Percentiles rank a stretch among this genome's conserved stretches.
Evolutionary conservation across 1,140 invertebrate species (phyloP).

Genomic region (Drusus annulatus): DNA sequence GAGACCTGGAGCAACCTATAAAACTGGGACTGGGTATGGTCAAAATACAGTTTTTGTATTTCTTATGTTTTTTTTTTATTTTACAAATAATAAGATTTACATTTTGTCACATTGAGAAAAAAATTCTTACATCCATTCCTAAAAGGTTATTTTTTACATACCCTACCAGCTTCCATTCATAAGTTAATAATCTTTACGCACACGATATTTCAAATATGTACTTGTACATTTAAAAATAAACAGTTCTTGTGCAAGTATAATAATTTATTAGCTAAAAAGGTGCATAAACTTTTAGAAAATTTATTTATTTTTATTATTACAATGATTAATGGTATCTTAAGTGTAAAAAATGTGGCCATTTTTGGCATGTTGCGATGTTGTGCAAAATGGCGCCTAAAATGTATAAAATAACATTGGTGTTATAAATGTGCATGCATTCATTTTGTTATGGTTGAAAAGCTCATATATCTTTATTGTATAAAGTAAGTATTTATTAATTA

Average conservation of each 20-base stretch:
- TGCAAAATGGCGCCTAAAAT: too few relatives aligned
- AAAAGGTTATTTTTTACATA: conserved; percentile 24
- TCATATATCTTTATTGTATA: too few relatives aligned
- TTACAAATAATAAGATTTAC: conserved; percentile 52
- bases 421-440: too few relatives aligned
- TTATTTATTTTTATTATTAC: conserved; percentile 34
- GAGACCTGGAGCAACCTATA: too few relatives aligned
- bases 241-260: conserved; percentile 26
- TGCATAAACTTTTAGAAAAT: conserved; percentile 27
- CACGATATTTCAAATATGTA: conserved; percentile 11
- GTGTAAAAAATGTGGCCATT: neutral
- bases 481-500: too few relatives aligned
- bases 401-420: too few relatives aligned
- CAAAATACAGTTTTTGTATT: too few relatives aligned
- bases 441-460: too few relatives aligned
- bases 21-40: too few relatives aligned
- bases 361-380: too few relatives aligned
- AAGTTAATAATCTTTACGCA: neutral
- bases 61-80: conserved; percentile 40
- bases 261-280: conserved; percentile 27
- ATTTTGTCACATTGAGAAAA: conserved; percentile 50
- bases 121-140: conserved; percentile 46
- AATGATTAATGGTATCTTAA: conserved; percentile 12
- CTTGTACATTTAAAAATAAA: conserved; percentile 19
- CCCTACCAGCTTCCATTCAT: neutral